phyloP scores from a whole-genome alignment of 2,113 vertebrate species.

The Misgurnus mizolepis region DNA sequence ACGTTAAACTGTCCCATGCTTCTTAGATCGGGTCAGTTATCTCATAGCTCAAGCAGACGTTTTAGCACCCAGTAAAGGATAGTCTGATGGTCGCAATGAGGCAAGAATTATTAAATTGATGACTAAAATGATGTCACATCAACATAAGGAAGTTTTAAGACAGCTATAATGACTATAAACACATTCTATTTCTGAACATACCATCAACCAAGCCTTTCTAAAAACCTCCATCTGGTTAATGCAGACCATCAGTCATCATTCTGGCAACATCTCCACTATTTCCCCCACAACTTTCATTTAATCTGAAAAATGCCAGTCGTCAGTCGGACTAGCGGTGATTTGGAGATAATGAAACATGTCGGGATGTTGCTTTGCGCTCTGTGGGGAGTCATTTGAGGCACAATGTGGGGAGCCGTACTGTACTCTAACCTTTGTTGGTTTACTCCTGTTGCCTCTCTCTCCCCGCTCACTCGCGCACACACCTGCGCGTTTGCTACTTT shows the following conservation, averaged over 20 bases:
- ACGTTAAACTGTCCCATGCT: conserved; percentile 1
- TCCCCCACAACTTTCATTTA: conserved; percentile 24
- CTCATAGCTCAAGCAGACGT: neutral
- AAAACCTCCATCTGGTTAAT: neutral
- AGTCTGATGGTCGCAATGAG: conserved; percentile 10
- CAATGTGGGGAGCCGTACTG: conserved; percentile 50
- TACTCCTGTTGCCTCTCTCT: conserved; percentile 39
- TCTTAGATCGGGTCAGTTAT: neutral
- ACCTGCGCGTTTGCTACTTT: conserved; percentile 28
- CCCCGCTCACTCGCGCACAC: neutral
- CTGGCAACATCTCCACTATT: conserved; percentile 29
- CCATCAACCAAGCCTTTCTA: neutral
- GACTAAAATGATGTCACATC: too few relatives aligned
- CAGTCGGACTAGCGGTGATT: conserved; percentile 45
- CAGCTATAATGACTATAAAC: too few relatives aligned
- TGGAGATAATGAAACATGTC: conserved; percentile 55
- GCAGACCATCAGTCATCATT: conserved; percentile 48
- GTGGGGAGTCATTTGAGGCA: conserved; percentile 59
- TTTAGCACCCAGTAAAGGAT: neutral
- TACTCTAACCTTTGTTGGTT: conserved; percentile 49
- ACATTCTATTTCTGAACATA: neutral
- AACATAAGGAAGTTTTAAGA: too few relatives aligned
- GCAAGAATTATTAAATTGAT: neutral
- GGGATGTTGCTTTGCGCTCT: conserved; percentile 62
- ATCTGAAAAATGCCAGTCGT: conserved; percentile 11